Evolutionary conservation across 2,113 vertebrate genomes (phyloP).

Genomic region (Cinclus mexicanus): DNA sequence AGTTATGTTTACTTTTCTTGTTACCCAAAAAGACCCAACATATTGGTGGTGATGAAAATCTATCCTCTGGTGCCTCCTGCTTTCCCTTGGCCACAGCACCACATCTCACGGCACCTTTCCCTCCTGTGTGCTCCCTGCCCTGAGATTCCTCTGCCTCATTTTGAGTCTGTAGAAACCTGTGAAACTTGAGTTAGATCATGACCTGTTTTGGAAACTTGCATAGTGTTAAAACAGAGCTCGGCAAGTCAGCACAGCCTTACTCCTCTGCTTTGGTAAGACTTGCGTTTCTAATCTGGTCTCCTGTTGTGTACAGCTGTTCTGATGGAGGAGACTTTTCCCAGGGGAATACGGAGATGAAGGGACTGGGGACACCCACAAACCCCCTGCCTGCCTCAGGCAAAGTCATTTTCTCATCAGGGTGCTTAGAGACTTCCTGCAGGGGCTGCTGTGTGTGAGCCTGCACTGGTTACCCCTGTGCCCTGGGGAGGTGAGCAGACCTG

Average conservation of each 20-base stretch:
- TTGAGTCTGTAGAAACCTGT: not conserved
- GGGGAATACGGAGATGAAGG: not conserved
- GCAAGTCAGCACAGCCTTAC: not conserved
- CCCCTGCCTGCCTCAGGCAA: not conserved
- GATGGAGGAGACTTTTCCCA: not conserved
- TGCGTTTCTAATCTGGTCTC: not conserved
- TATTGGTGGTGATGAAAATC: not conserved
- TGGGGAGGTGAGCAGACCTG: not conserved
- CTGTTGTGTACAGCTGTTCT: not conserved
- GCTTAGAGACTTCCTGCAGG: not conserved
- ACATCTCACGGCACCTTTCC: rapidly evolving
- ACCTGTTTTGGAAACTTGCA: not conserved
- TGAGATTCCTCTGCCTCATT: not conserved
- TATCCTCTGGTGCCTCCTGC: not conserved
- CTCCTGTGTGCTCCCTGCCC: not conserved
- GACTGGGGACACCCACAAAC: not conserved
- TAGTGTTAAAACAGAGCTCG: conserved; percentile 1
- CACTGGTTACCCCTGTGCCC: not conserved
- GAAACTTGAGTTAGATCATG: not conserved
- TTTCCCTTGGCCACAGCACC: not conserved
- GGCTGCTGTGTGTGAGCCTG: not conserved
- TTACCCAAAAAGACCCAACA: not conserved
- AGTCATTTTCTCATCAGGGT: not conserved
- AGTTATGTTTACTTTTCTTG: not conserved
- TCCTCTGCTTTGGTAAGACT: not conserved